These are phyloP conservation scores for Mercenaria mercenaria DNA, from an alignment of 1,140 invertebrate genomes.

Conservation along the genomic window DNA sequence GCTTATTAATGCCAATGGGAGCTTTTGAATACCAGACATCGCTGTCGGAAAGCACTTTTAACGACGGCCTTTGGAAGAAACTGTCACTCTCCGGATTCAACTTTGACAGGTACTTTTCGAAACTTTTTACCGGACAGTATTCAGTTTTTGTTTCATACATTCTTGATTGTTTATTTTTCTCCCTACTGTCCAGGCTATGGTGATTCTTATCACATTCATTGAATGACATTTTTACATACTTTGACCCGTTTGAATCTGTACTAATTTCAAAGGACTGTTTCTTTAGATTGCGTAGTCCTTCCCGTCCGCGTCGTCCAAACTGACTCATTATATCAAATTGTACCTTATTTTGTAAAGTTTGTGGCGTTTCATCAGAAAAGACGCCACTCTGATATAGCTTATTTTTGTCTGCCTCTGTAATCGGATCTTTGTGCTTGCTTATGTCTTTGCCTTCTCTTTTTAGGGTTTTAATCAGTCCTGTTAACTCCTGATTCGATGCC, in stretches of 20 bases:
- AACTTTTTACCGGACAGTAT: background rate
- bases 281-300: background rate
- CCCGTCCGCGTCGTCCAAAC: background rate
- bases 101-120: constrained; percentile 8
- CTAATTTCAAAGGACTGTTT: background rate
- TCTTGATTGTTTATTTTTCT: background rate
- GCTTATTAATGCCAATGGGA: background rate
- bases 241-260: background rate
- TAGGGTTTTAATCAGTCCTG: background rate
- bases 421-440: background rate
- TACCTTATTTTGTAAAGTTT: constrained; percentile 20
- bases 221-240: constrained; percentile 14
- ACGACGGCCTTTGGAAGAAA: background rate
- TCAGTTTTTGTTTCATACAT: constrained; percentile 5
- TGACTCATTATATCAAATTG: background rate
- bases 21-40: background rate
- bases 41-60: background rate
- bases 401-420: background rate
- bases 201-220: constrained; percentile 8
- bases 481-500: constrained; percentile 1
- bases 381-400: background rate
- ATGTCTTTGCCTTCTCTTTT: background rate
- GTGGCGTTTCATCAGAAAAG: background rate
- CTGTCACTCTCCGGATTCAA: background rate
- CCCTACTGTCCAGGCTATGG: background rate